Evolutionary conservation across 1,140 invertebrate species (phyloP), one percentile per base, ranked within the genome.

Genomic region (Platyscapa corneri): DNA sequence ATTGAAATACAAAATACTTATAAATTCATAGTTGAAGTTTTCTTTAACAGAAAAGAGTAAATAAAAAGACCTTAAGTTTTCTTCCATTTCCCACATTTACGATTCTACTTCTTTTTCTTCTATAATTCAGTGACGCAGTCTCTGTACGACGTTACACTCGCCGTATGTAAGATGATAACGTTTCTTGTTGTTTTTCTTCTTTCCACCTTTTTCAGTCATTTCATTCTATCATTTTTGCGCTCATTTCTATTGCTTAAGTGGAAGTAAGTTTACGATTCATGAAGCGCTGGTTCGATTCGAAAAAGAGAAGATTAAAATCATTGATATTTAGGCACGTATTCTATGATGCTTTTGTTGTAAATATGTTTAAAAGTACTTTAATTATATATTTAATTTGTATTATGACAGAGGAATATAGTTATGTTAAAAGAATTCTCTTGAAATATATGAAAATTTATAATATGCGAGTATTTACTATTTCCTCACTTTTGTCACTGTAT

Each of bases 151-250:
- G 70, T 65, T 81, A 30, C 65, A 30, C 70, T 60, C 65, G 37
- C 72, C 65, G 65, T 14, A 3, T 60, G 34, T 23, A 60, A 83
- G 34, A 74, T 74, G 81, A n/a, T n/a, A n/a, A 83, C 46, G 65
- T 87, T 72, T 75, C 34, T 39, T 32, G 23, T 86, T 70, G 76
- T 87, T 85, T 88, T 85, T 84, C 83, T 89, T 82, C 86, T 84
- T 88, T 70, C 86, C 81, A 88, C 84, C 75, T 88, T 84, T 87
- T 42, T 49, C 10, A 34, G 23, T 30, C 37, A 10, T 49, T 75
- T 23, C 30, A 3, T 75, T 32, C 46, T 27, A 27, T 32, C 49
- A 20, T 32, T 74, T 82, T 49, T 46, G 74, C 5, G 34, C 70
- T 75, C 37, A 56, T 75, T 60, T 65, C 56, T 65, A 83, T 77